Base-by-base conservation (phyloP, 2,888 invertebrate genomes). In the Abscondita cerata region DNA sequence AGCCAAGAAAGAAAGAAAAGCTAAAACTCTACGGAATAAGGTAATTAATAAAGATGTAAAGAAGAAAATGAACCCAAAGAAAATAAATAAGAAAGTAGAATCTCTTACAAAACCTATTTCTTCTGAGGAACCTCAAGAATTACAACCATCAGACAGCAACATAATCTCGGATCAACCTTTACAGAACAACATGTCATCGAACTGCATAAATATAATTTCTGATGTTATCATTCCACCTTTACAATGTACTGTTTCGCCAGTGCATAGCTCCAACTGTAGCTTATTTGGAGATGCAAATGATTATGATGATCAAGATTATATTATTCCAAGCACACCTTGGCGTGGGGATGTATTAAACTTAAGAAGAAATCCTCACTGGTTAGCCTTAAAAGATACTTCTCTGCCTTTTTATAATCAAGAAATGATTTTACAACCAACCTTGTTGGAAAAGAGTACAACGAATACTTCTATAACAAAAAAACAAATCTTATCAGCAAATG, bases 351-450 rank as follows among this genome's bases (percentile, higher is more conserved):
- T 55, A 9, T 52, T 59, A 4, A 53, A 47, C 40, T 44, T 68
- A 11, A 60, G 36, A 46, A 59, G 69, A 9, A 72, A 72, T 60
- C 73, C 72, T 1, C 70, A 72, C 54, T 70, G 67, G 46, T 41
- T 73, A 15, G 20, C 36, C 3, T 11, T 70, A 1, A 73, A 73
- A 65, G 46, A 59, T 11, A 66, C 65, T 13, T 65, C 66, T 0
- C 57, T 59, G 13, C 73, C 72, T 2, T 51, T 53, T 19, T 61
- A 71, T 9, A 67, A 65, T 44, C 72, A 73, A 63, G 72, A 73
- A 11, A 66, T 69, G 64, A 62, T 72, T 31, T 38, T 72, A 18
- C 68, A 73, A 53, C 66, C 70, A 19, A 63, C 63, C 15, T 57
- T 71, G 11, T 66, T 68, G n/a, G 72, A 71, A 25, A 66, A 61